These are phyloP conservation scores for Drosophila neotestacea DNA, from an alignment of 2,888 invertebrate species.

Conservation along the genomic window DNA sequence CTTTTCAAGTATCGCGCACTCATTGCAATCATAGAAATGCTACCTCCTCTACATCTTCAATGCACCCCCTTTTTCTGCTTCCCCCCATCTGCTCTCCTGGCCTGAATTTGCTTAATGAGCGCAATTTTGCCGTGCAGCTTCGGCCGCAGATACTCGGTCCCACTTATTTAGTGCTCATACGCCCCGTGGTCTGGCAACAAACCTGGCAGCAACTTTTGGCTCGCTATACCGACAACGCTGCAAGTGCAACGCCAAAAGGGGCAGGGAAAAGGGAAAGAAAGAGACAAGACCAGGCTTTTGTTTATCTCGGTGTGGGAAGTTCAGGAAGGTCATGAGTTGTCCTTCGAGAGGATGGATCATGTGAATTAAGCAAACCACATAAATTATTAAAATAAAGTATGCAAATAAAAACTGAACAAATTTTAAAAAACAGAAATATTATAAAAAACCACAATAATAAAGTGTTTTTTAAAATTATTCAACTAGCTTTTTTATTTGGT, in stretches of 20 bases:
- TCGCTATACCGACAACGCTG: conserved; percentile 30
- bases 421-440: no score
- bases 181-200: conserved; percentile 53
- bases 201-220: conserved; percentile 30
- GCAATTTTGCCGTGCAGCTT: conserved; percentile 58
- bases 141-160: conserved; percentile 49
- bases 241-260: not conserved
- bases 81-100: conserved; percentile 16
- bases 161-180: conserved; percentile 79
- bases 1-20: conserved; percentile 61
- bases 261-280: not conserved
- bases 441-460: no score
- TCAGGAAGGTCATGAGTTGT: conserved; percentile 18
- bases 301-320: conserved; percentile 18
- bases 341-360: not conserved
- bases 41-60: conserved; percentile 4
- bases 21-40: conserved; percentile 61
- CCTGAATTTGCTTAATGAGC: conserved; percentile 79
- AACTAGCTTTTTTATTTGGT: no score
- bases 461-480: no score
- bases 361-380: no score
- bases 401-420: no score
- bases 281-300: conserved; percentile 16
- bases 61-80: not conserved
- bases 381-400: no score